A percentile compares a stretch with the other conserved stretches of the same genome.
Evolutionary conservation across 2,113 vertebrate genomes (phyloP).

Genomic region (Vidua chalybeata): DNA sequence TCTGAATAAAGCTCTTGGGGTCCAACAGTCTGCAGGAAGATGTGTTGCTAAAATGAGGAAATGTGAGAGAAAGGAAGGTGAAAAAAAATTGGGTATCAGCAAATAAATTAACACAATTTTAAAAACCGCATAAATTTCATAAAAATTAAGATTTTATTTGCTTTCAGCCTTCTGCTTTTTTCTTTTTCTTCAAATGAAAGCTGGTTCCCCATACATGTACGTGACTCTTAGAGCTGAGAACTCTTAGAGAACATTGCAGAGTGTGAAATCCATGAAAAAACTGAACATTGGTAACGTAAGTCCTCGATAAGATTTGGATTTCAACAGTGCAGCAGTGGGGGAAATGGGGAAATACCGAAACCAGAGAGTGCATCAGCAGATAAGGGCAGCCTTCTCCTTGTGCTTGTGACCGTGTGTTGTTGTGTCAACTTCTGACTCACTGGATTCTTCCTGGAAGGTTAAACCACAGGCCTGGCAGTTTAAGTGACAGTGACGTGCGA

Average conservation of each 20-base stretch:
- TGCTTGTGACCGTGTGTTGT: background rate
- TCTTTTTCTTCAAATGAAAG: background rate
- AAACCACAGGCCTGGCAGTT: constrained; percentile 12
- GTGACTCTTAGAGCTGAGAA: background rate
- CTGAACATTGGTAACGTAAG: background rate
- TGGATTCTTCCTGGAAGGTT: constrained; percentile 25
- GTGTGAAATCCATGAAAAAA: background rate
- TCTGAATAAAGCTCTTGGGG: background rate
- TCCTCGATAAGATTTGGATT: background rate
- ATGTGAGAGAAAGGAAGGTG: background rate
- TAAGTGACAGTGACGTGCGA: background rate
- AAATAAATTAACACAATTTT: background rate
- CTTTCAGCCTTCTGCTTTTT: background rate
- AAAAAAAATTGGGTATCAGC: background rate
- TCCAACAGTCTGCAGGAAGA: background rate
- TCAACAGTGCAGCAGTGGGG: background rate
- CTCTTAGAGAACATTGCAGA: background rate
- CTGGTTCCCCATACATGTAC: background rate
- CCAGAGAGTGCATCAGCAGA: background rate
- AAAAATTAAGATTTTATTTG: background rate
- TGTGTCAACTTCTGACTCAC: constrained; percentile 14
- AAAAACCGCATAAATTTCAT: background rate
- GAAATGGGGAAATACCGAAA: constrained; percentile 32
- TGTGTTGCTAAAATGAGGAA: background rate
- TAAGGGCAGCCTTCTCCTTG: constrained; percentile 2